Percentiles rank a stretch among this genome's conserved stretches.
These are phyloP conservation scores for Dryobota labecula DNA, from an alignment of 2,888 invertebrate species.

Conservation along the genomic window DNA sequence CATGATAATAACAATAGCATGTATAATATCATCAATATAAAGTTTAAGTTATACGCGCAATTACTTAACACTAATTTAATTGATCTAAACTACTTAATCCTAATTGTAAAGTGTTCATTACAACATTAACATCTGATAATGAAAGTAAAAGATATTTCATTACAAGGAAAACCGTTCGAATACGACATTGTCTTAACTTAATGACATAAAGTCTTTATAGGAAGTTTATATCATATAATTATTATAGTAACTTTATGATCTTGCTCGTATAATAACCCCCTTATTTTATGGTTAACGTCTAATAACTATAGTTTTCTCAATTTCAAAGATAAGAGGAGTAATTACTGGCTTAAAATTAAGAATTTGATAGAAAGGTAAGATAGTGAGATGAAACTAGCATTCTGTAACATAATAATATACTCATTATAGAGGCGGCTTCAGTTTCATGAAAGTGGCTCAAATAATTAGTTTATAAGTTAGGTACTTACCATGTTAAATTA, in stretches of 20 bases:
- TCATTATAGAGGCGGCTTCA: conserved; percentile 23
- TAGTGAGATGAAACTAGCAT: conserved; percentile 36
- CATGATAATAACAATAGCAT: background rate
- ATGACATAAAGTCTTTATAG: conserved; percentile 15
- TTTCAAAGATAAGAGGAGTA: conserved; percentile 39
- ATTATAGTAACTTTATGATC: conserved; percentile 5
- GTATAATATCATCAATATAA: conserved; percentile 6
- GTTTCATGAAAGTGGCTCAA: conserved; percentile 35
- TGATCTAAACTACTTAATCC: conserved; percentile 11
- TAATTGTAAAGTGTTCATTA: conserved; percentile 10
- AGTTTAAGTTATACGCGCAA: conserved; percentile 28
- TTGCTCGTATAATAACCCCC: conserved; percentile 6
- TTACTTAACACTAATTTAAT: conserved; percentile 20
- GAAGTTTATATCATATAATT: conserved; percentile 25
- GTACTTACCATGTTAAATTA: no score
- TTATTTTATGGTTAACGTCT: conserved; percentile 14
- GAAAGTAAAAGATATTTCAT: conserved; percentile 25
- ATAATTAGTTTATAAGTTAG: no score
- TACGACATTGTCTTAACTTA: background rate
- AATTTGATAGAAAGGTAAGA: conserved; percentile 55
- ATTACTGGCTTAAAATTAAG: conserved; percentile 43
- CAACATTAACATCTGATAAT: conserved; percentile 6
- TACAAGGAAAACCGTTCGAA: conserved; percentile 7
- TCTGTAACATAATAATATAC: conserved; percentile 42
- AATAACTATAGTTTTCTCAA: conserved; percentile 31